A percentile compares a stretch with the other conserved stretches of the same genome.
Evolutionary conservation across 2,113 vertebrate genomes (phyloP).

Genomic region (Colinus virginianus): DNA sequence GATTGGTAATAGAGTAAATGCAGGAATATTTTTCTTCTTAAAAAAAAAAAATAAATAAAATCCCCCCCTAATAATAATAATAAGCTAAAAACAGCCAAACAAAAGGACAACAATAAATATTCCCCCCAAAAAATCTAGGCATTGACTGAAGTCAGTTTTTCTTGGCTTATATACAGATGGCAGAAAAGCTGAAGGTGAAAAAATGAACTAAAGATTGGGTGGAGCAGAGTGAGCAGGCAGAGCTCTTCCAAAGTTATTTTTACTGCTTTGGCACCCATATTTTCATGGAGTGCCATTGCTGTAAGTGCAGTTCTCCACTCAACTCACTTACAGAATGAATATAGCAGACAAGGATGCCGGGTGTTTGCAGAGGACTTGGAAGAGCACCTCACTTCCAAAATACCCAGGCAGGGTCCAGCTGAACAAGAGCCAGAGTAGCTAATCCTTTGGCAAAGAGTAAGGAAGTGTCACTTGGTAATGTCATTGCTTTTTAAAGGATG

Average conservation of each 20-base stretch:
- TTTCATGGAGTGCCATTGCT: neutral
- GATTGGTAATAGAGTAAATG: neutral
- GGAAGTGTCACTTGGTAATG: neutral
- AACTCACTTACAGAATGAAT: neutral
- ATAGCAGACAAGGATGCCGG: neutral
- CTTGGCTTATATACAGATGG: neutral
- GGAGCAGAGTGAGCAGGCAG: neutral
- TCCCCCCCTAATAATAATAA: neutral
- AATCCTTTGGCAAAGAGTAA: neutral
- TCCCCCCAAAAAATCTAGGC: neutral
- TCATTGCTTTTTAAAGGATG: neutral
- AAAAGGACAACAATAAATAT: neutral
- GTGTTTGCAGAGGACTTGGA: neutral
- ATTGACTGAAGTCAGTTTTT: neutral
- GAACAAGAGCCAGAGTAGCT: neutral
- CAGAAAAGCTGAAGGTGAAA: neutral
- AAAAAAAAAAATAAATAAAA: neutral
- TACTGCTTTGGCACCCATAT: neutral
- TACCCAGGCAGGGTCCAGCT: neutral
- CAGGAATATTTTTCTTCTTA: neutral
- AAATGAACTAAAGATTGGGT: neutral
- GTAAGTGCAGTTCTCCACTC: neutral
- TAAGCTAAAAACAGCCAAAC: neutral
- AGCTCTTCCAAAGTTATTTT: slow-evolving; percentile 24
- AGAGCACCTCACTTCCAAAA: neutral